Conservation (phyloP, 2,797 vertebrate genomes). For the Rhinatrema bivittatum region DNA sequence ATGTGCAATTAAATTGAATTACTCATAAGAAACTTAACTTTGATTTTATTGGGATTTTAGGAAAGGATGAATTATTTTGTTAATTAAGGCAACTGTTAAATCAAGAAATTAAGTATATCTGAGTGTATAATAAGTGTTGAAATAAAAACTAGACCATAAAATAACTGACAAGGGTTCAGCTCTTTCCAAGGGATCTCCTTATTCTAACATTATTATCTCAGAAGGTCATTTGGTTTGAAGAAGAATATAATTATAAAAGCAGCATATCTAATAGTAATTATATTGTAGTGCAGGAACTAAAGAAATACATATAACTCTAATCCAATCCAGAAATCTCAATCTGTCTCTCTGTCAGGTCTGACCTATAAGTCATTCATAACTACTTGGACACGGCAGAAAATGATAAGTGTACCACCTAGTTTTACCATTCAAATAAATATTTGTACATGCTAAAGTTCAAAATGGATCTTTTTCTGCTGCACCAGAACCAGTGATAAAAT, state of each 20-base stretch:
- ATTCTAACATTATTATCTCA: neutral
- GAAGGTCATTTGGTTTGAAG: constrained; percentile 3
- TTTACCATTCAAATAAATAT: too few species aligned
- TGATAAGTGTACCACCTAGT: too few species aligned
- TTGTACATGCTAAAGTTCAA: too few species aligned
- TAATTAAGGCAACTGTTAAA: neutral
- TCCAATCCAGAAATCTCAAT: too few species aligned
- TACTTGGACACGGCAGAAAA: too few species aligned
- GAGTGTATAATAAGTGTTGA: neutral
- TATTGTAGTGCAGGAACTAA: too few species aligned
- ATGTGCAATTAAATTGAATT: neutral
- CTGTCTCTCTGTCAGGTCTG: too few species aligned
- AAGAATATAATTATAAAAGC: constrained; percentile 1
- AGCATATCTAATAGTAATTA: too few species aligned
- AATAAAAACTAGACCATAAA: neutral
- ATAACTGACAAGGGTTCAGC: neutral
- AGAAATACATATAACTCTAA: too few species aligned
- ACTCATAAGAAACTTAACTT: neutral
- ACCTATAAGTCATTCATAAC: too few species aligned
- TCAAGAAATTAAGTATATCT: neutral
- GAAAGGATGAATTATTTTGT: neutral
- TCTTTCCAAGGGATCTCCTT: neutral
- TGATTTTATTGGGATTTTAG: neutral
- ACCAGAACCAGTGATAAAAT: too few species aligned
- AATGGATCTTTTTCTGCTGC: too few species aligned